Base-by-base conservation (phyloP, 1,140 invertebrate species). In the Periplaneta americana region DNA sequence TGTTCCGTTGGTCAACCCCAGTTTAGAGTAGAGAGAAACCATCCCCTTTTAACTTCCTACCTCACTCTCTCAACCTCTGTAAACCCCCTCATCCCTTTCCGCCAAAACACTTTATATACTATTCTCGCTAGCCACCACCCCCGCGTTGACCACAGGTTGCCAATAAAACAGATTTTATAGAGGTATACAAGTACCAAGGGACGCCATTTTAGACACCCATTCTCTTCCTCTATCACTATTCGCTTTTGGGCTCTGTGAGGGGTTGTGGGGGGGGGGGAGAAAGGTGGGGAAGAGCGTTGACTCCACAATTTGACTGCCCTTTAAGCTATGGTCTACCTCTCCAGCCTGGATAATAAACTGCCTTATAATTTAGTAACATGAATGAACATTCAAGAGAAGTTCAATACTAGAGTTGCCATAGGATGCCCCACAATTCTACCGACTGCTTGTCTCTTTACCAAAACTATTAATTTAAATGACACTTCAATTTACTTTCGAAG, bases 81-180 rank as follows among this genome's bases (percentile, higher is more conserved):
- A 66, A 28, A 0, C 48, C 22, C 48, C 22, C 48, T 28, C 48
- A 28, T 0, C n/a, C n/a, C 48, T 9, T n/a, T 28, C 48, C 6
- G 13, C 48, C 48, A 66, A 28, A 66, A 66, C 48, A 66, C 48
- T n/a, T n/a, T 66, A 48, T 17, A n/a, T 66, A n/a, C 48, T 66
- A 28, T 66, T 66, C 48, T 66, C 48, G 48, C 48, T 66, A 66
- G 48, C 48, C 48, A n/a, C 48, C 48, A 66, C 48, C 48, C 48
- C 48, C 22, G 28, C 48, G 48, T 28, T 15, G 33, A 78, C 77
- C 77, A 78, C 77, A 78, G 77, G 77, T 78, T 78, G 77, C 77
- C 77, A 78, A 78, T 78, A 78, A 78, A 78, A 37, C 37, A 36
- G 35, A 31, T 78, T 39, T 78, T 78, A 78, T 78, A 36, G 77